Evolutionary conservation across 2,797 vertebrate species (phyloP).

Genomic region (Megaceryle alcyon): DNA sequence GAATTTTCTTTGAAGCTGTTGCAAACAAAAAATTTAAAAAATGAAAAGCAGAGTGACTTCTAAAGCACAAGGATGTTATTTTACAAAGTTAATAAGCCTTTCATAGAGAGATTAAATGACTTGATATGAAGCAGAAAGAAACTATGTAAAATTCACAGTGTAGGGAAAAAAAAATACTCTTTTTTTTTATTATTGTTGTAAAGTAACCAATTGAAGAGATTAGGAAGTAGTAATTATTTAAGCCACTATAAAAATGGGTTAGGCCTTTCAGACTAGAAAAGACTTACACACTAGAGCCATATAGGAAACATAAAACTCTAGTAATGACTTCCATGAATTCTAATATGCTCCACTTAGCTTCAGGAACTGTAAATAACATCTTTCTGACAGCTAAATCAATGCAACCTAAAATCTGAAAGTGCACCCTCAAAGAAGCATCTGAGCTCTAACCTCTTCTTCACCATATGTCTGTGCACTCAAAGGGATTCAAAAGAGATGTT

Average conservation of each 20-base stretch:
- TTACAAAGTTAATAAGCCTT: constrained; percentile 49
- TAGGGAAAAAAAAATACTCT: not conserved
- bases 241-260: not conserved
- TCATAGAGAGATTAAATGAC: constrained; percentile 25
- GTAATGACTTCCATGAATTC: not conserved
- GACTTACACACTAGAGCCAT: not conserved
- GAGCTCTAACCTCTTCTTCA: not conserved
- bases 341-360: not conserved
- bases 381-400: constrained; percentile 11
- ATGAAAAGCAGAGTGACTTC: not conserved
- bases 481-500: not conserved
- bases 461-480: not conserved
- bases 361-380: not conserved
- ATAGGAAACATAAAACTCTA: not conserved
- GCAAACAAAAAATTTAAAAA: not conserved
- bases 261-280: not conserved
- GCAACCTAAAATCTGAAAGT: not conserved
- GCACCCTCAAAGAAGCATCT: not conserved
- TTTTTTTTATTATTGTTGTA: not conserved
- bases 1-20: constrained; percentile 42
- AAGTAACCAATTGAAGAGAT: constrained; percentile 4
- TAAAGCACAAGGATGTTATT: constrained; percentile 31
- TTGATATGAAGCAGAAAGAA: constrained; percentile 34
- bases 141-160: not conserved
- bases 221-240: constrained; percentile 12